Evolutionary conservation across 2,888 invertebrate genomes (phyloP).

Genomic region (Vanessa cardui): DNA sequence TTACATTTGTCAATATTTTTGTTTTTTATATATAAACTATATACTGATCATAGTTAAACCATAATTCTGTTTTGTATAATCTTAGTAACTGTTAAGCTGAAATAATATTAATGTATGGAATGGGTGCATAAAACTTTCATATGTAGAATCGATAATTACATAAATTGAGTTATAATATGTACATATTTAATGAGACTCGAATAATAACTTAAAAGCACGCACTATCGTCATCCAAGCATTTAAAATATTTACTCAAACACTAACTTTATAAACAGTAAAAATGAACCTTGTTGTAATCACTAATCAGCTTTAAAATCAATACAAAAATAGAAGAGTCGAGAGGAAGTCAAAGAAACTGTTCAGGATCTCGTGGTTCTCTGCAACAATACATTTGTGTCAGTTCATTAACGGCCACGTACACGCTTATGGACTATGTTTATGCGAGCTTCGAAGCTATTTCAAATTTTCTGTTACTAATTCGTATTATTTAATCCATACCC

Average conservation of each 20-base stretch:
- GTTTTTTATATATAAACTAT: not conserved
- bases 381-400: not conserved
- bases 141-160: not conserved
- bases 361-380: not conserved
- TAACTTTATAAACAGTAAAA: slow-evolving; percentile 5
- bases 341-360: not conserved
- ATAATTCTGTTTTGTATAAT: not conserved
- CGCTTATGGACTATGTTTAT: too few relatives aligned
- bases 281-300: not conserved
- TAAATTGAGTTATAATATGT: not conserved
- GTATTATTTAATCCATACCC: too few relatives aligned
- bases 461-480: too few relatives aligned
- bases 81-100: not conserved
- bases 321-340: slow-evolving; percentile 12
- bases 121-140: slow-evolving; percentile 7
- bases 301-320: not conserved
- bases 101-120: slow-evolving; percentile 7
- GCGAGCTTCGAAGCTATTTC: too few relatives aligned
- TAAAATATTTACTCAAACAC: slow-evolving; percentile 5
- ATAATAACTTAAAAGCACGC: slow-evolving; percentile 28
- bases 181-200: slow-evolving; percentile 16
- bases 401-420: not conserved
- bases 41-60: too few relatives aligned
- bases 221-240: slow-evolving; percentile 10
- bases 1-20: not conserved